Base-by-base conservation (phyloP, 2,113 vertebrate species). In the Myanophis thanlyinensis region DNA sequence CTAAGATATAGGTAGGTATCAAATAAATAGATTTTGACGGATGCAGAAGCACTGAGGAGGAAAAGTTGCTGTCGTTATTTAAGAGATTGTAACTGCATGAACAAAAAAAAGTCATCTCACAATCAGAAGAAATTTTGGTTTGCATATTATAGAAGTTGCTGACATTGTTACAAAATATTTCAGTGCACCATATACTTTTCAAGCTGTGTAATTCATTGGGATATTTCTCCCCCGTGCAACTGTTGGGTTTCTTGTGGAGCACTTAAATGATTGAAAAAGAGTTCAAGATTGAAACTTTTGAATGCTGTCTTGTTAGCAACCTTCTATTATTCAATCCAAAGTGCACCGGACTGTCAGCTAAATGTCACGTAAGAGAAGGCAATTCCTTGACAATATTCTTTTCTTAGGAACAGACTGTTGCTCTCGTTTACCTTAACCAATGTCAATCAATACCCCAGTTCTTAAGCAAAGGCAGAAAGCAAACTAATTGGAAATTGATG, bases 161-260 rank as follows among this genome's bases (percentile, higher is more conserved):
- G 52, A 89, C 48, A 35, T 11, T 49, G 18, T 48, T 40, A 49
- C 30, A 51, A 51, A 90, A 90, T 48, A 22, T 30, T 51, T 80
- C 89, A 25, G 13, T 40, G 25, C 7, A 48, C 27, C 25, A 46
- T 27, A 40, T 47, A 59, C 54, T 5, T 46, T 46, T 44, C 54
- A 52, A 40, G 25, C 5, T 88, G 7, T 20, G 40, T 5, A n/a
- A 15, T 80, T 54, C 18, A 30, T n/a, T 89, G 53, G 44, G 40
- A 25, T 25, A 2, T 3, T 3, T 3, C 0, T 3, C 51, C 51
- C 51, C 15, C 52, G 0, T 48, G 6, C 15, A 6, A 40, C 4
- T 3, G 2, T 44, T 48, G 54, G 23, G 1, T 10, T 89, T 2
- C 46, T 44, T n/a, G 9, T n/a, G 8, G 27, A 89, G 27, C 46